Conservation (phyloP, 2,797 vertebrate species). For the Manis crassicaudata region DNA sequence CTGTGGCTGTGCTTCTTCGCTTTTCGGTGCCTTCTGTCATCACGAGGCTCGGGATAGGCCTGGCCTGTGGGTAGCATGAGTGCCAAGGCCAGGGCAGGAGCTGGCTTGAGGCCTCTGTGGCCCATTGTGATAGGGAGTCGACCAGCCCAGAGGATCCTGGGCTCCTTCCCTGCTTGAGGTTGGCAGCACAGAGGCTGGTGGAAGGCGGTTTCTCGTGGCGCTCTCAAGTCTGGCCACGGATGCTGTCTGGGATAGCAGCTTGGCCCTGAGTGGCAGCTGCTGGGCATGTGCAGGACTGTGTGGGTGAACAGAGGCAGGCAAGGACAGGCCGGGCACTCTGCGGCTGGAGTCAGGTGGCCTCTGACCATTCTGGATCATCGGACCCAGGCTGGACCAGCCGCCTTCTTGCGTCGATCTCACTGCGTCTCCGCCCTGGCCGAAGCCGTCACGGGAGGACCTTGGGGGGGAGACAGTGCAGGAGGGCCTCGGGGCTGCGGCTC, state of each 20-base stretch:
- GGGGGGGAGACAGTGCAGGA: slow-evolving; percentile 67
- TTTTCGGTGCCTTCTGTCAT: slow-evolving; percentile 55
- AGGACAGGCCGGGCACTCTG: background rate
- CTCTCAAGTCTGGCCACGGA: slow-evolving; percentile 30
- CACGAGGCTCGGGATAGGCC: slow-evolving; percentile 3
- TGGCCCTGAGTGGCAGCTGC: slow-evolving; percentile 51
- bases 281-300: background rate
- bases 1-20: slow-evolving; percentile 36
- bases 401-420: slow-evolving; percentile 59
- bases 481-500: slow-evolving; percentile 64
- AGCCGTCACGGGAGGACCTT: slow-evolving; percentile 28
- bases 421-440: slow-evolving; percentile 31
- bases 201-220: slow-evolving; percentile 1
- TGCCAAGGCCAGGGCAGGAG: slow-evolving; percentile 33
- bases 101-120: slow-evolving; percentile 56
- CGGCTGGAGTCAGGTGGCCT: background rate
- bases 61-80: background rate
- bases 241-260: slow-evolving; percentile 41
- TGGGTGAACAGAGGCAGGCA: slow-evolving; percentile 31
- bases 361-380: background rate
- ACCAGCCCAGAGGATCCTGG: slow-evolving; percentile 42
- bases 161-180: slow-evolving; percentile 77
- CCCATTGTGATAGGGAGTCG: background rate
- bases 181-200: slow-evolving; percentile 17
- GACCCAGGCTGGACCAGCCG: background rate